Percentiles rank a stretch among this genome's conserved stretches.
These are phyloP conservation scores for Micrasema minimum DNA, from an alignment of 1,140 invertebrate species.

Conservation along the genomic window DNA sequence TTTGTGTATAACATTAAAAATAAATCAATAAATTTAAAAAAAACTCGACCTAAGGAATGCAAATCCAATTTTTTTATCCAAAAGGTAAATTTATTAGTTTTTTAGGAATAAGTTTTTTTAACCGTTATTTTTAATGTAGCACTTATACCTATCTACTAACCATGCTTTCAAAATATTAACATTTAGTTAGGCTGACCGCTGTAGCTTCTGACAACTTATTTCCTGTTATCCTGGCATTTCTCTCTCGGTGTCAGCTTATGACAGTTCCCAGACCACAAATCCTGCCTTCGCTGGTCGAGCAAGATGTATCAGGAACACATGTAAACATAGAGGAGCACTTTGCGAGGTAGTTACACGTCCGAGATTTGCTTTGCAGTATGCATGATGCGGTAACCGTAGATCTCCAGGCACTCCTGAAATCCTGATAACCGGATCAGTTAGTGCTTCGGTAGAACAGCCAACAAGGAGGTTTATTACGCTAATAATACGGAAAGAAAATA, in stretches of 20 bases:
- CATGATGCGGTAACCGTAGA: slow-evolving; percentile 25
- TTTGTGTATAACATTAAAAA: no score
- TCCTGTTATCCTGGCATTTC: slow-evolving; percentile 27
- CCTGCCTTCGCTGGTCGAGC: slow-evolving; percentile 10
- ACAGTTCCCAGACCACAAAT: slow-evolving; percentile 36
- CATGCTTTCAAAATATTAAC: neutral
- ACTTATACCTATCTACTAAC: neutral
- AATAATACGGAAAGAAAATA: no score
- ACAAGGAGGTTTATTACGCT: no score
- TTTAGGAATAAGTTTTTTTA: no score
- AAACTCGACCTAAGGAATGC: neutral
- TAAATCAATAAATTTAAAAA: neutral
- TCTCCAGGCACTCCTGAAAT: slow-evolving; percentile 9
- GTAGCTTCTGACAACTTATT: slow-evolving; percentile 42
- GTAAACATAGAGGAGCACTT: slow-evolving; percentile 42
- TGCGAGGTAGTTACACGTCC: slow-evolving; percentile 32
- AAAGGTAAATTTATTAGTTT: neutral
- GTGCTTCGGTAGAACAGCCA: slow-evolving; percentile 9
- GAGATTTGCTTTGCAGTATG: slow-evolving; percentile 31
- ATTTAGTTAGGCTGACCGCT: neutral
- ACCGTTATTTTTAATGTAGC: neutral
- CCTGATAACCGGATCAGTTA: slow-evolving; percentile 20
- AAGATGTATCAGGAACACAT: slow-evolving; percentile 31
- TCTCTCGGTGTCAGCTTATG: slow-evolving; percentile 41
- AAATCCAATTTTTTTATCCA: neutral